phyloP scores from a whole-genome alignment of 1,140 invertebrate species.

The Heliconius congener region DNA sequence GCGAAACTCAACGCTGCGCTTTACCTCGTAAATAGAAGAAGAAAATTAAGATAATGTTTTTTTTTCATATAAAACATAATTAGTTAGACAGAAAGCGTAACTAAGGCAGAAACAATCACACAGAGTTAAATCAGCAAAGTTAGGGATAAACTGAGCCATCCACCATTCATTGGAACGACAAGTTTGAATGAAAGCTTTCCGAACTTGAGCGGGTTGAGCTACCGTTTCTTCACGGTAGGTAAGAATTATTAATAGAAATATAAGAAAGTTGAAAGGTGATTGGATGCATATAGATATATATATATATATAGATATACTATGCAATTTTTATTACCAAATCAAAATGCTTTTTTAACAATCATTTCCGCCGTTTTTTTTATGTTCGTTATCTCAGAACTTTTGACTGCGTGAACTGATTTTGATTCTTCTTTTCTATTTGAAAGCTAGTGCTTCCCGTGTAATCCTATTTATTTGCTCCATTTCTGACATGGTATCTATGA shows the following conservation, averaged over 20 bases:
- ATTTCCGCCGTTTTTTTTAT: too few relatives aligned
- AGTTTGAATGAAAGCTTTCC: conserved; percentile 70
- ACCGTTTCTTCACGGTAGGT: conserved; percentile 18
- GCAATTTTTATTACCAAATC: neutral
- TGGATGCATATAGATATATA: neutral
- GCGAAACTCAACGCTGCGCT: too few relatives aligned
- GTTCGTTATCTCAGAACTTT: too few relatives aligned
- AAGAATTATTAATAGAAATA: neutral
- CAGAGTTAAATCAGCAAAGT: conserved; percentile 62
- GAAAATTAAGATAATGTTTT: neutral
- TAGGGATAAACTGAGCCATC: conserved; percentile 44
- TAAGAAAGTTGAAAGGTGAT: neutral
- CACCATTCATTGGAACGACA: conserved; percentile 60
- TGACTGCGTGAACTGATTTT: too few relatives aligned
- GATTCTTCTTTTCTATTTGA: too few relatives aligned
- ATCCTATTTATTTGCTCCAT: too few relatives aligned
- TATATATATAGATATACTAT: too few relatives aligned
- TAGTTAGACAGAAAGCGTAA: conserved; percentile 1
- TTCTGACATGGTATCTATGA: too few relatives aligned
- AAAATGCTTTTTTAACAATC: neutral
- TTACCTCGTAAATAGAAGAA: neutral
- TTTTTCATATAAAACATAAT: conserved; percentile 1
- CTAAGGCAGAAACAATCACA: conserved; percentile 26
- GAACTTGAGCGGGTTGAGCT: conserved; percentile 54
- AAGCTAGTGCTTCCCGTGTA: too few relatives aligned